A percentile compares a stretch with the other conserved stretches of the same genome.
Evolutionary conservation across 1,140 invertebrate genomes (phyloP).

Genomic region (fruit fly (Drosophila melanogaster)): DNA sequence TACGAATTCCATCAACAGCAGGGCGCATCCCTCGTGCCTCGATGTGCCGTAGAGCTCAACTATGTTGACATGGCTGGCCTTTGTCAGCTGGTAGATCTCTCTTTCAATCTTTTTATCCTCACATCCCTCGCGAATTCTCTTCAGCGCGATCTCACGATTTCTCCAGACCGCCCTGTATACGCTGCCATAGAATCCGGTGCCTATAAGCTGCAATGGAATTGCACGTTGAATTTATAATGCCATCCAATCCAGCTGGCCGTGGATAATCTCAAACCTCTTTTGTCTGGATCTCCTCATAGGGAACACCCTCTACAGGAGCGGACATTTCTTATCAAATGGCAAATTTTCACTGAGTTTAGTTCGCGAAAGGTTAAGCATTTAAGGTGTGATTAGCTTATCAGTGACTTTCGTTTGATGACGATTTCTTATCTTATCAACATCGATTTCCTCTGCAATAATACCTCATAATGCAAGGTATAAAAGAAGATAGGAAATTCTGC

Average conservation of each 20-base stretch:
- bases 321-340: not conserved
- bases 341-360: constrained; percentile 1
- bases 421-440: not conserved
- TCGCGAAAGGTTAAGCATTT: not conserved
- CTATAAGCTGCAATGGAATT: constrained; percentile 88
- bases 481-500: not conserved
- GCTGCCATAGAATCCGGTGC: constrained; percentile 96
- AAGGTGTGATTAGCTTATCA: not conserved
- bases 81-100: constrained; percentile 93
- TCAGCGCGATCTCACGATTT: constrained; percentile 89
- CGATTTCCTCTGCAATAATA: not conserved
- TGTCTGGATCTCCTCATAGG: constrained; percentile 7
- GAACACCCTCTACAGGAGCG: not conserved
- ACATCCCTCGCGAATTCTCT: constrained; percentile 89
- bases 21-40: constrained; percentile 89
- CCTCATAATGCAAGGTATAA: too few relatives aligned
- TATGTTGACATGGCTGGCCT: constrained; percentile 96
- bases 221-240: not conserved
- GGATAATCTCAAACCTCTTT: too few relatives aligned
- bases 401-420: not conserved
- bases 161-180: constrained; percentile 91
- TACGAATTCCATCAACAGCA: constrained; percentile 98
- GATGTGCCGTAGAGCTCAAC: constrained; percentile 96
- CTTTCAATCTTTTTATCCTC: constrained; percentile 88
- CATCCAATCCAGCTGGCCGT: too few relatives aligned